Conservation (phyloP, 2,888 invertebrate species). For the Papilio protenor region DNA sequence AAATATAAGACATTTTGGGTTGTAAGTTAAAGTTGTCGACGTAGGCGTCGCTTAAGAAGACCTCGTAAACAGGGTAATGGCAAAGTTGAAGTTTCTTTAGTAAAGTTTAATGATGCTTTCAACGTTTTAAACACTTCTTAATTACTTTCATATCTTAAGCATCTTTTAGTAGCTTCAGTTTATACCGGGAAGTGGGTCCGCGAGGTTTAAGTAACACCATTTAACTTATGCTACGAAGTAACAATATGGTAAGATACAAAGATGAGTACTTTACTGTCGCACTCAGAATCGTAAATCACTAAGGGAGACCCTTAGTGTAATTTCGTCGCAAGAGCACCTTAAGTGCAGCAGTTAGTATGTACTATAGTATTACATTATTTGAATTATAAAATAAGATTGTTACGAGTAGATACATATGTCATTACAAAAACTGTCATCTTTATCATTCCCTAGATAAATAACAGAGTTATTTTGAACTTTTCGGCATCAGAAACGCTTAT, state of each 20-base stretch:
- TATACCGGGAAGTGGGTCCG: background rate
- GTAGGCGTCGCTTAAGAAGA: conserved; percentile 13
- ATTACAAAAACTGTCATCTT: too few species aligned
- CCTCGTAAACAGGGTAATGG: conserved; percentile 27
- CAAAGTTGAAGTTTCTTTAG: conserved; percentile 28
- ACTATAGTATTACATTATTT: too few species aligned
- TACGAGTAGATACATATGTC: too few species aligned
- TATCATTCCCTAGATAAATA: too few species aligned
- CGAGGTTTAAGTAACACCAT: background rate
- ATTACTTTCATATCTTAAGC: conserved; percentile 29
- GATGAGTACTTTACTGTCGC: too few species aligned
- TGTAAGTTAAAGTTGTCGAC: conserved; percentile 1
- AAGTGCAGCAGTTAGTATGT: too few species aligned
- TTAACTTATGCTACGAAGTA: background rate
- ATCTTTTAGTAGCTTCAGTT: conserved; percentile 3
- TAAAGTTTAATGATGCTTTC: conserved; percentile 26
- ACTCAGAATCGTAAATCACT: too few species aligned
- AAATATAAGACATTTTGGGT: background rate
- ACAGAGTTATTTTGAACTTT: too few species aligned
- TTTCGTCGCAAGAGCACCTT: too few species aligned
- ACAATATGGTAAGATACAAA: background rate
- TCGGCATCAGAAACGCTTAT: too few species aligned
- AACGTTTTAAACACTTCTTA: conserved; percentile 26
- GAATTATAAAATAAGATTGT: too few species aligned
- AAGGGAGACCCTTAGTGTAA: too few species aligned